Evolutionary conservation across 2,113 vertebrate species (phyloP).

Genomic region (Mungos mungo): DNA sequence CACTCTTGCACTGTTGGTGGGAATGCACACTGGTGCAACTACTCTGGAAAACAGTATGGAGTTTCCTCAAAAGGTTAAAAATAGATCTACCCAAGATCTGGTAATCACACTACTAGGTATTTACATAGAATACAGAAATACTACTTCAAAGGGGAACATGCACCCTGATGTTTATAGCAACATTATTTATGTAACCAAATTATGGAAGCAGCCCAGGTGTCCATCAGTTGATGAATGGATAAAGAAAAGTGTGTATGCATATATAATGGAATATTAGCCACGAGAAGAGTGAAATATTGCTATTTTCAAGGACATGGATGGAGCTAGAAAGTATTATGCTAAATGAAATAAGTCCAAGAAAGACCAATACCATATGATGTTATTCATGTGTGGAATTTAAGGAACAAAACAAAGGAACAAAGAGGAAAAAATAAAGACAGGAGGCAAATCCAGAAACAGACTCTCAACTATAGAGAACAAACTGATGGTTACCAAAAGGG

Average conservation of each 20-base stretch:
- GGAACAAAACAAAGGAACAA: neutral
- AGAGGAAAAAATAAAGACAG: neutral
- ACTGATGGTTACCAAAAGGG: neutral
- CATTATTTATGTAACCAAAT: neutral
- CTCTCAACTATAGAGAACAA: neutral
- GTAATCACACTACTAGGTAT: neutral
- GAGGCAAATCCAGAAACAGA: neutral
- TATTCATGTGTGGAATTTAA: neutral
- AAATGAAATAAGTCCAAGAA: neutral
- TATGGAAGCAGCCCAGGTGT: neutral
- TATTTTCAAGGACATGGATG: neutral
- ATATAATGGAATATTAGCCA: neutral
- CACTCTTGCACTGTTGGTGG: neutral
- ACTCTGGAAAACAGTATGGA: neutral
- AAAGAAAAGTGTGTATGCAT: neutral
- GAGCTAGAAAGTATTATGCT: neutral
- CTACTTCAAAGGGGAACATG: neutral
- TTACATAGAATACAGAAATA: neutral
- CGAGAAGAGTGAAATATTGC: neutral
- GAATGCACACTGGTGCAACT: neutral
- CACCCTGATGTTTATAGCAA: neutral
- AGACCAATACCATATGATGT: neutral
- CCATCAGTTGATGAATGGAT: neutral
- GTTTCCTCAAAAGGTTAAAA: neutral
- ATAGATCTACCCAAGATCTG: neutral